Percentiles rank a stretch among this genome's conserved stretches.
phyloP scores from a whole-genome alignment of 2,888 invertebrate species.

The Drosophila borborema region DNA sequence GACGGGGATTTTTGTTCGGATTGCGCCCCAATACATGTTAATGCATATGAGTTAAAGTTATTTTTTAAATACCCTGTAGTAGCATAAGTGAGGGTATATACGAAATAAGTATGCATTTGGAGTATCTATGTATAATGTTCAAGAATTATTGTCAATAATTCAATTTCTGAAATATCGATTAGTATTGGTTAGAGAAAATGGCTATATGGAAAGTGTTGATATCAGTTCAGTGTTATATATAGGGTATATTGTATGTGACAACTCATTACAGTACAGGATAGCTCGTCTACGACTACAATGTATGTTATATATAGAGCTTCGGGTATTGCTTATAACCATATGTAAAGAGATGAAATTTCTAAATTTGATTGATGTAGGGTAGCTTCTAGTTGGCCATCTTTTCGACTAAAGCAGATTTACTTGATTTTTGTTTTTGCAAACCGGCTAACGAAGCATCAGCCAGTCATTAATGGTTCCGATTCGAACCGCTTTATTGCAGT shows the following conservation, averaged over 20 bases:
- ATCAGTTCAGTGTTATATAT: no score
- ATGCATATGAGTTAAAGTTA: conserved; percentile 7
- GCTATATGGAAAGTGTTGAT: no score
- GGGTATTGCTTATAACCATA: no score
- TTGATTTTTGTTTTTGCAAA: conserved; percentile 10
- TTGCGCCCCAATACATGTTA: conserved; percentile 12
- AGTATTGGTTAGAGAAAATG: neutral
- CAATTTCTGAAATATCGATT: neutral
- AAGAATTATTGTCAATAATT: neutral
- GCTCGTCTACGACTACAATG: no score
- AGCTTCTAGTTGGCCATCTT: neutral
- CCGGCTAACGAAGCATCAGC: conserved; percentile 33
- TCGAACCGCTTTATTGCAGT: conserved; percentile 68
- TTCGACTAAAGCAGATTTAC: neutral
- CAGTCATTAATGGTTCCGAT: conserved; percentile 48
- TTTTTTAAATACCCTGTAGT: neutral
- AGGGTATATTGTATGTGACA: no score
- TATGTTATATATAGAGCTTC: no score
- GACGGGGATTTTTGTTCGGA: conserved; percentile 29
- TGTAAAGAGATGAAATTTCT: no score
- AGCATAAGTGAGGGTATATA: neutral
- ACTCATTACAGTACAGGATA: no score
- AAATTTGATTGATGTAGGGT: neutral
- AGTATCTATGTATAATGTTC: no score
- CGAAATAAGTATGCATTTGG: neutral